Evolutionary conservation across 2,888 invertebrate genomes (phyloP).

Genomic region (Cactoblastis cactorum): DNA sequence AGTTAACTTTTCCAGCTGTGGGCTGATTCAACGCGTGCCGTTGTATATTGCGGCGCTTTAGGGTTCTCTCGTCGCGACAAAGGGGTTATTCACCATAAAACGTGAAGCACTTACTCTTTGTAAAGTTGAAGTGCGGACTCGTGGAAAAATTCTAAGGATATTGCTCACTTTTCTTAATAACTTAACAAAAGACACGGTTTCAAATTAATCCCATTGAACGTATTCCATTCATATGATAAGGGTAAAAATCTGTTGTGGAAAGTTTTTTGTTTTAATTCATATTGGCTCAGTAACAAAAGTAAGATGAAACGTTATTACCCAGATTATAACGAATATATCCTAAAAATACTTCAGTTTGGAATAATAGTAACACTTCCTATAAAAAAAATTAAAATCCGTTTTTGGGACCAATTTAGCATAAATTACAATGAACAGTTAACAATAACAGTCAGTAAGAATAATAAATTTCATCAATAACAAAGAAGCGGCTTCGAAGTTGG

Average conservation of each 20-base stretch:
- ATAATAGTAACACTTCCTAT: too few relatives aligned
- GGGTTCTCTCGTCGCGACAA: slow-evolving; percentile 3
- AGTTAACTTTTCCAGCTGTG: slow-evolving; percentile 55
- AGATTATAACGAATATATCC: too few relatives aligned
- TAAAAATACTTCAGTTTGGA: too few relatives aligned
- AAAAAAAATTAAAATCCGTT: too few relatives aligned
- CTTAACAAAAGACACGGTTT: background rate
- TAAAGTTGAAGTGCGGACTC: background rate
- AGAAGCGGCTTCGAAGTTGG: slow-evolving; percentile 19
- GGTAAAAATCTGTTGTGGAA: too few relatives aligned
- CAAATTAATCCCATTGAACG: too few relatives aligned
- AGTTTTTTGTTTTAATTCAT: too few relatives aligned
- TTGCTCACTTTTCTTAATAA: background rate
- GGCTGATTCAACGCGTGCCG: slow-evolving; percentile 37
- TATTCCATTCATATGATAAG: too few relatives aligned
- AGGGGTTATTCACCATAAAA: slow-evolving; percentile 2
- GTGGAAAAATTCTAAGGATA: background rate
- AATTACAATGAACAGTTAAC: too few relatives aligned
- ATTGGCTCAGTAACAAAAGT: too few relatives aligned
- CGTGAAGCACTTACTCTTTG: slow-evolving; percentile 7
- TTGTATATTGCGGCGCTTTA: slow-evolving; percentile 19
- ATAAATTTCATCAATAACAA: slow-evolving; percentile 18
- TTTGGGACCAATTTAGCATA: too few relatives aligned
- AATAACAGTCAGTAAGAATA: slow-evolving; percentile 1
- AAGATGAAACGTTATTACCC: too few relatives aligned